Evolutionary conservation across 2,797 vertebrate genomes (phyloP).

Genomic region (Manis javanica): DNA sequence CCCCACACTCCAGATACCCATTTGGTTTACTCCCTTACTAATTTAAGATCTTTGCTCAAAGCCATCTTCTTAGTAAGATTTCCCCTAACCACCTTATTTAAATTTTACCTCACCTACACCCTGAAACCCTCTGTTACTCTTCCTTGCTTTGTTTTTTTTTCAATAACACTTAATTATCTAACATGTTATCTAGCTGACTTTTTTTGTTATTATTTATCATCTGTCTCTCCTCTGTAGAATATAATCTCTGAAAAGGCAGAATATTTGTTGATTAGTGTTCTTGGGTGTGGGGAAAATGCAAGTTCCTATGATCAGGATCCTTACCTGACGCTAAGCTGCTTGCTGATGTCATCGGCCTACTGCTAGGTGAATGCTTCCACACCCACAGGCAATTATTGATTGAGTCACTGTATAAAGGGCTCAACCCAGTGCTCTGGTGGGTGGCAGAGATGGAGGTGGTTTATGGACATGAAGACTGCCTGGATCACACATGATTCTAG

Average conservation of each 20-base stretch:
- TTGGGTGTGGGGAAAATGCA: neutral
- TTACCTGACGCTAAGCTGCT: too few relatives aligned
- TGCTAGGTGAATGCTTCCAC: too few relatives aligned
- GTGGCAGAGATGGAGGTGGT: too few relatives aligned
- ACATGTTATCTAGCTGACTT: neutral
- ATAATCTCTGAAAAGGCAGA: neutral
- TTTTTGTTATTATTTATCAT: neutral
- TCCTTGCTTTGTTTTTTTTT: slow-evolving; percentile 10
- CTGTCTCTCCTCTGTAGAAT: neutral
- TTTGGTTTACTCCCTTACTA: neutral
- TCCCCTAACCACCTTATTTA: neutral
- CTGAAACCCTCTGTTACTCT: neutral
- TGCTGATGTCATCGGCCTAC: too few relatives aligned
- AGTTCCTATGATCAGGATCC: too few relatives aligned
- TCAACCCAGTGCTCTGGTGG: too few relatives aligned
- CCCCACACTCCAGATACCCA: neutral
- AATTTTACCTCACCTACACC: neutral
- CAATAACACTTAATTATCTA: neutral
- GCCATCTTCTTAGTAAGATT: neutral
- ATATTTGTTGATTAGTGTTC: neutral
- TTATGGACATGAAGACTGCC: too few relatives aligned
- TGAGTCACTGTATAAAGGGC: too few relatives aligned
- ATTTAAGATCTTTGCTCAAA: neutral
- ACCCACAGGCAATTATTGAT: too few relatives aligned
- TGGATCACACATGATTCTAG: too few relatives aligned